Percentiles rank a stretch among this genome's conserved stretches.
These are phyloP conservation scores for Aleiodes testaceus DNA, from an alignment of 2,888 invertebrate species.

Conservation along the genomic window DNA sequence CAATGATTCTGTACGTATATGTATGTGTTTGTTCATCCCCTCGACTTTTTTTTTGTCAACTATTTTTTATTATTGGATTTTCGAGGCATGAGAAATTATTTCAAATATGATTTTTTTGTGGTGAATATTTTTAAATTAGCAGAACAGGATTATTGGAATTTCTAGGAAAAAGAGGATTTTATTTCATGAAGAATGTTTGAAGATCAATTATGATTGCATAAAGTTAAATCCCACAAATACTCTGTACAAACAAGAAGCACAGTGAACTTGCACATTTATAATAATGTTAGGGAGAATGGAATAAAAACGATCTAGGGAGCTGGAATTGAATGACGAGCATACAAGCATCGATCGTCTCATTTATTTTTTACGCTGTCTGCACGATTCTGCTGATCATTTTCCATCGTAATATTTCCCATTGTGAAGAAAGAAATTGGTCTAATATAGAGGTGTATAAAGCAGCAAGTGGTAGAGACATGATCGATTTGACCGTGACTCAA, in stretches of 20 bases:
- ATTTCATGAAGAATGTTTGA: background rate
- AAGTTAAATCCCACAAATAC: slow-evolving; percentile 16
- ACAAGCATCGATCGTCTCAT: slow-evolving; percentile 34
- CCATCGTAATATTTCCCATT: slow-evolving; percentile 23
- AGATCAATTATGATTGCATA: slow-evolving; percentile 23
- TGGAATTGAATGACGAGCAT: slow-evolving; percentile 31
- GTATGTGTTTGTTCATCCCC: slow-evolving; percentile 33
- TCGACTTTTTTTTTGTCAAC: slow-evolving; percentile 8
- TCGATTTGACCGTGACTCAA: background rate
- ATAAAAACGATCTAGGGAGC: background rate
- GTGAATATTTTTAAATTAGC: background rate
- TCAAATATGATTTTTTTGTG: background rate
- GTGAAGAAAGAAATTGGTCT: slow-evolving; percentile 1
- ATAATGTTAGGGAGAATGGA: slow-evolving; percentile 12
- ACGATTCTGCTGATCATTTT: slow-evolving; percentile 36
- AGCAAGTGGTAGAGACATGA: background rate
- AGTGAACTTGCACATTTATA: background rate
- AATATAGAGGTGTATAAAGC: slow-evolving; percentile 8
- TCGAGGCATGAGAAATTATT: slow-evolving; percentile 14
- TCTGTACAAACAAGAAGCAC: slow-evolving; percentile 9
- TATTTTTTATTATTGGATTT: slow-evolving; percentile 29
- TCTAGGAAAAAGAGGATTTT: background rate
- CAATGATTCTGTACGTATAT: slow-evolving; percentile 44
- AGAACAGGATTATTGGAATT: background rate
- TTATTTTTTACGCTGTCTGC: slow-evolving; percentile 39